Evolutionary conservation across 2,888 invertebrate genomes (phyloP).

Genomic region (Scaptomyza polygonia): DNA sequence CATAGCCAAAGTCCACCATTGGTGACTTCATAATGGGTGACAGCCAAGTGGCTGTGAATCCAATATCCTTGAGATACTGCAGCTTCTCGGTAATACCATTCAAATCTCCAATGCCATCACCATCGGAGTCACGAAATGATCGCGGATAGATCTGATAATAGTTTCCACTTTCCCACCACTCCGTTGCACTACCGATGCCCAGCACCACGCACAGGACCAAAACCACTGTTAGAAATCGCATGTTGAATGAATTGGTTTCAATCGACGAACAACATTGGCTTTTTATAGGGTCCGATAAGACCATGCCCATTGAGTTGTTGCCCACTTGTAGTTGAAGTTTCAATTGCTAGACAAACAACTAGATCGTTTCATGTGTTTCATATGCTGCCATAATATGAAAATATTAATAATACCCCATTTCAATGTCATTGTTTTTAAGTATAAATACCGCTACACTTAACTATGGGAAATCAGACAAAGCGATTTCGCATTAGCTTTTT

Average conservation of each 20-base stretch:
- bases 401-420: constrained; percentile 21
- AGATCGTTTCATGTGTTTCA: not conserved
- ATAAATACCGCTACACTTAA: constrained; percentile 28
- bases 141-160: constrained; percentile 93
- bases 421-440: constrained; percentile 50
- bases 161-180: constrained; percentile 83
- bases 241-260: constrained; percentile 38
- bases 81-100: constrained; percentile 87
- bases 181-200: constrained; percentile 46
- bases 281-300: constrained; percentile 67
- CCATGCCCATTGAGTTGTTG: constrained; percentile 24
- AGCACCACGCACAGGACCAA: constrained; percentile 38
- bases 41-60: constrained; percentile 89
- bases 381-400: constrained; percentile 23
- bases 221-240: constrained; percentile 50
- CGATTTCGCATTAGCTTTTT: constrained; percentile 13
- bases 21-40: constrained; percentile 91
- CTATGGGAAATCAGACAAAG: constrained; percentile 30
- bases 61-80: constrained; percentile 88
- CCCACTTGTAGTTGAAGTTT: constrained; percentile 50
- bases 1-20: constrained; percentile 92
- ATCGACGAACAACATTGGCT: not conserved
- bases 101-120: constrained; percentile 89
- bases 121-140: constrained; percentile 91
- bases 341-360: constrained; percentile 66